Base-by-base conservation (phyloP, 2,113 vertebrate genomes). In the Hyaena hyaena region DNA sequence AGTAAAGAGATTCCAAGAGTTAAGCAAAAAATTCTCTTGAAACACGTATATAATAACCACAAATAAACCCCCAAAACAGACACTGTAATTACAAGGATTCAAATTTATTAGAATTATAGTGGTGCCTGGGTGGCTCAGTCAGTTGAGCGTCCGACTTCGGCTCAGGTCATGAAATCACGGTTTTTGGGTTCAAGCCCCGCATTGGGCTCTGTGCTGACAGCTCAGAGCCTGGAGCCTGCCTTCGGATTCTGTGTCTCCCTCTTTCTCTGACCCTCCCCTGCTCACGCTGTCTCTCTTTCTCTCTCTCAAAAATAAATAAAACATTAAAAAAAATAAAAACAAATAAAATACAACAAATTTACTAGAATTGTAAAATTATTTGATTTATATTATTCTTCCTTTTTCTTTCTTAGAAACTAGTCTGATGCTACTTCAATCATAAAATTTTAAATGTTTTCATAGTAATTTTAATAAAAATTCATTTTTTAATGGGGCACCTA, bases 1-100 rank as follows among this genome's bases (percentile, higher is more conserved):
- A 95, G 43, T 23, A 16, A 92, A 55, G n/a, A 93, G 68, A 95
- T 83, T 69, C n/a, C 11, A 96, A 79, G n/a, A 97, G 31, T 76
- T 80, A 89, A 88, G 24, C 55, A 69, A 88, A 91, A 95, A 86
- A 68, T 50, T 50, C 58, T 63, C 26, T 82, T 39, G 3, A 93
- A 77, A n/a, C 31, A 74, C 96, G 11, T 85, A 95, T 5, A 39
- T 28, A 95, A 88, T 2, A 95, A 88, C 53, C 69, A 84, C 35
- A 96, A 80, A 45, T 12, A 33, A 50, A 65, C 48, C 48, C 76
- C 28, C 24, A 76, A 74, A 65, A 0, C 19, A 90, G 7, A 65
- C 10, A 88, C 55, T 68, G 19, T 7, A 93, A 88, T 80, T 91
- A 90, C 17, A n/a, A 92, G 7, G 12, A 69, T 8, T 88, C 11